Conservation (phyloP, 2,888 invertebrate species). For the Phyllotreta cruciferae region DNA sequence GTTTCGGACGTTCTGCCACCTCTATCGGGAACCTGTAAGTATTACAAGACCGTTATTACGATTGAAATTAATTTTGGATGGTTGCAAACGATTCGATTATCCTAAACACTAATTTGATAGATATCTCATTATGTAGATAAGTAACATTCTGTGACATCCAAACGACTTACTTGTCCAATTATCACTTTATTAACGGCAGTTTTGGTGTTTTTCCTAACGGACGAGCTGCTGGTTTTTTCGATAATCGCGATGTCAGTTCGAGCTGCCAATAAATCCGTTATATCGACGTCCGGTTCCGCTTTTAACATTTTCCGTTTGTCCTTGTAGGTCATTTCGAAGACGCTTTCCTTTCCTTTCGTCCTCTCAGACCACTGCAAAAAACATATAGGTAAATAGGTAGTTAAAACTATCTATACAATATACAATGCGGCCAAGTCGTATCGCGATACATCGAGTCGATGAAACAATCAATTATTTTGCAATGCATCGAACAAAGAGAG, state of each 20-base stretch:
- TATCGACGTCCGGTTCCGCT: slow-evolving; percentile 70
- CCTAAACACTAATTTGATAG: too few species aligned
- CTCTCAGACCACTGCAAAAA: slow-evolving; percentile 85
- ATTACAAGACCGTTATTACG: too few species aligned
- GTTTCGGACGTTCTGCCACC: slow-evolving; percentile 93
- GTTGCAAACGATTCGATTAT: too few species aligned
- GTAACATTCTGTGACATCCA: too few species aligned
- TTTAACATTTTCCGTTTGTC: slow-evolving; percentile 63
- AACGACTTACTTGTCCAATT: slow-evolving; percentile 75
- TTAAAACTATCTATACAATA: too few species aligned
- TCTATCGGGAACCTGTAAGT: slow-evolving; percentile 85
- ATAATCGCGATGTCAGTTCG: slow-evolving; percentile 83
- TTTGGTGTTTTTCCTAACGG: slow-evolving; percentile 83
- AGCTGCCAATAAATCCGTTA: slow-evolving; percentile 85
- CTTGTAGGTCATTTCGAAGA: slow-evolving; percentile 69
- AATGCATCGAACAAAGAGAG: too few species aligned
- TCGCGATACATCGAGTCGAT: too few species aligned
- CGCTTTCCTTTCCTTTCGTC: slow-evolving; percentile 74
- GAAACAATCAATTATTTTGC: too few species aligned
- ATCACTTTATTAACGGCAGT: slow-evolving; percentile 86
- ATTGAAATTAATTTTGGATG: too few species aligned
- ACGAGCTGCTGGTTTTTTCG: slow-evolving; percentile 90
- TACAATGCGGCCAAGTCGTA: too few species aligned
- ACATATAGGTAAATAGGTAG: too few species aligned
- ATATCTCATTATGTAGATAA: too few species aligned